Evolutionary conservation across 2,888 invertebrate genomes (phyloP), one percentile per base, ranked within the genome.

Genomic region (Rhagophthalmus giganteus): DNA sequence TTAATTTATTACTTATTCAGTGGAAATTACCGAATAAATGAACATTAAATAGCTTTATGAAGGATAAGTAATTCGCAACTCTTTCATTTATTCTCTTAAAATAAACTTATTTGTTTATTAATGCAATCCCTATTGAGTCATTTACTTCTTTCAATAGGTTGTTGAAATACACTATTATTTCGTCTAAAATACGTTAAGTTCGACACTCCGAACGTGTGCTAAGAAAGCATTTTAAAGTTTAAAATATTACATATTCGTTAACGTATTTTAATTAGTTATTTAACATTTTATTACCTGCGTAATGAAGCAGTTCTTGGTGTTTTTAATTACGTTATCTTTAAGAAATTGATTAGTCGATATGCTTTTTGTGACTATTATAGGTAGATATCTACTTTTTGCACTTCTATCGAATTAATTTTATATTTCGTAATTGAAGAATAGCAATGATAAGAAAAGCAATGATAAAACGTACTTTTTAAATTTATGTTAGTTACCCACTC

Each of bases 231-330:
- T 28, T 28, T 27, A 42, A 49, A 55, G 58, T 58, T 59, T 62
- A 62, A 65, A 65, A 59, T 64, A 61, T 58, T 61, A 63, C 64
- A 64, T 62, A 65, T 64, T 63, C 63, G 62, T 68, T 62, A 63
- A 58, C 62, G 61, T 54, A 62, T 57, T 60, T 64, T 67, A 68
- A 68, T 69, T 70, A 64, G 66, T 66, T 67, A 69, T 68, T 68
- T 67, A 67, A 67, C 68, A 68, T 69, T 70, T 69, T 68, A 70
- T 68, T 66, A 66, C 65, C 63, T 66, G 62, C 61, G 64, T 66
- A 68, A 69, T 65, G 65, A 64, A 50, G 20, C 20, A n/a, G n/a
- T n/a, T n/a, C n/a, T n/a, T n/a, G n/a, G n/a, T n/a, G n/a, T n/a
- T n/a, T n/a, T n/a, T n/a, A n/a, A n/a, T n/a, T n/a, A n/a, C n/a